Evolutionary conservation across 1,140 invertebrate genomes (phyloP).

Genomic region (Aradophagus sp.): DNA sequence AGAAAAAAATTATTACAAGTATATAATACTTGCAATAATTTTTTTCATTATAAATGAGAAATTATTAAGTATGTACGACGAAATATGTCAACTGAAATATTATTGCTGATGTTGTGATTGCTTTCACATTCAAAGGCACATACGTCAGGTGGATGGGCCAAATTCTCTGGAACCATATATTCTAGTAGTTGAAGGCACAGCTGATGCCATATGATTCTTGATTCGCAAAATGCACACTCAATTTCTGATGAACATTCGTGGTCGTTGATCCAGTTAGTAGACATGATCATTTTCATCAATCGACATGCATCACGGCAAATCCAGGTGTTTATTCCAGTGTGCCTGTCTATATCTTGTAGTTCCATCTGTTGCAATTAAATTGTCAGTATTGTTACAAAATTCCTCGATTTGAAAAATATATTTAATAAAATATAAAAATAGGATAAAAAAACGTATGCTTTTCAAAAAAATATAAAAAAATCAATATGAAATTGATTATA

Average conservation of each 20-base stretch:
- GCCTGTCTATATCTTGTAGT: constrained; percentile 90
- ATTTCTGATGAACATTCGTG: constrained; percentile 80
- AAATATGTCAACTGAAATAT: no score
- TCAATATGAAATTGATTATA: no score
- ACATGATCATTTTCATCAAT: constrained; percentile 88
- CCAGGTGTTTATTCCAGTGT: constrained; percentile 85
- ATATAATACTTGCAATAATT: no score
- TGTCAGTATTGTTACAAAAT: not conserved
- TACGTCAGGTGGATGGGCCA: constrained; percentile 86
- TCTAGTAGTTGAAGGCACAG: constrained; percentile 86
- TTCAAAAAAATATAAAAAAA: constrained; percentile 1
- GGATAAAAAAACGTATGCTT: no score
- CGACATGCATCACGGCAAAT: constrained; percentile 85
- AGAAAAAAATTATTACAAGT: no score
- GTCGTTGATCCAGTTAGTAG: constrained; percentile 82
- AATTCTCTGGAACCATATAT: constrained; percentile 84
- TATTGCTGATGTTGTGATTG: no score
- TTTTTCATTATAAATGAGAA: no score
- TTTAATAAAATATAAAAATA: no score
- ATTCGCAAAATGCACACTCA: constrained; percentile 94
- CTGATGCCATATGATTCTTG: constrained; percentile 95
- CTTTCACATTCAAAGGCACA: no score
- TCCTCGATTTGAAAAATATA: no score
- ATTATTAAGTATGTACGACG: no score
- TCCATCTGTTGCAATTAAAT: constrained; percentile 82